Conservation (phyloP, 2,797 vertebrate species). For the Amniataba percoides region DNA sequence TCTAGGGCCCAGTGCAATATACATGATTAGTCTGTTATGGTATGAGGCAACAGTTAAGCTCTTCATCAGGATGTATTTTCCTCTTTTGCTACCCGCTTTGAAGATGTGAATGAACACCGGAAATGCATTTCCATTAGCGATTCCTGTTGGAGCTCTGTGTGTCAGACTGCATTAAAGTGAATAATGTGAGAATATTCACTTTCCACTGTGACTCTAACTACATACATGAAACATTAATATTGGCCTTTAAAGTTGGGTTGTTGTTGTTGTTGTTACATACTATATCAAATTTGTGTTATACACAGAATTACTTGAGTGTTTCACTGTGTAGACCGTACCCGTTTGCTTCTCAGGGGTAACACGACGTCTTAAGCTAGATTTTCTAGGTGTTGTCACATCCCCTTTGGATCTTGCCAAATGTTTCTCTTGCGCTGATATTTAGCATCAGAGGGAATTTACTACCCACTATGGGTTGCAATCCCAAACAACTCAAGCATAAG, state of each 20-base stretch:
- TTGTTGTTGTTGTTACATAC: neutral
- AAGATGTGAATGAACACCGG: slow-evolving; percentile 38
- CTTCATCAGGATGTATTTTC: slow-evolving; percentile 21
- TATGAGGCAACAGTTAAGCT: slow-evolving; percentile 46
- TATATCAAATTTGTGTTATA: neutral
- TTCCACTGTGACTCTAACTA: slow-evolving; percentile 9
- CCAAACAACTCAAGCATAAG: slow-evolving; percentile 52
- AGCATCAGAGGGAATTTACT: slow-evolving; percentile 44
- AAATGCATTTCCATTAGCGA: slow-evolving; percentile 50
- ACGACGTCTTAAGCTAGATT: slow-evolving; percentile 16
- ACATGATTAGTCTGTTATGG: slow-evolving; percentile 62
- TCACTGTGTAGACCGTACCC: neutral
- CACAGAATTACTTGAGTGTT: neutral
- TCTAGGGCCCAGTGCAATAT: slow-evolving; percentile 59
- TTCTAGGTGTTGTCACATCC: slow-evolving; percentile 17
- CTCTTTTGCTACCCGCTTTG: slow-evolving; percentile 10
- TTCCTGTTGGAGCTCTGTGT: slow-evolving; percentile 27
- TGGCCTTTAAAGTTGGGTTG: slow-evolving; percentile 3
- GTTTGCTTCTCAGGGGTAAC: slow-evolving; percentile 6
- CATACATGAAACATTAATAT: slow-evolving; percentile 37
- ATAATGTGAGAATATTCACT: slow-evolving; percentile 3
- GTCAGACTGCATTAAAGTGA: slow-evolving; percentile 39
- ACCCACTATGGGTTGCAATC: slow-evolving; percentile 48
- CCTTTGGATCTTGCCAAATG: slow-evolving; percentile 29
- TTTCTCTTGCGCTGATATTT: slow-evolving; percentile 33